Evolutionary conservation across 2,797 vertebrate genomes (phyloP).

Genomic region (Gallinago solitaria): DNA sequence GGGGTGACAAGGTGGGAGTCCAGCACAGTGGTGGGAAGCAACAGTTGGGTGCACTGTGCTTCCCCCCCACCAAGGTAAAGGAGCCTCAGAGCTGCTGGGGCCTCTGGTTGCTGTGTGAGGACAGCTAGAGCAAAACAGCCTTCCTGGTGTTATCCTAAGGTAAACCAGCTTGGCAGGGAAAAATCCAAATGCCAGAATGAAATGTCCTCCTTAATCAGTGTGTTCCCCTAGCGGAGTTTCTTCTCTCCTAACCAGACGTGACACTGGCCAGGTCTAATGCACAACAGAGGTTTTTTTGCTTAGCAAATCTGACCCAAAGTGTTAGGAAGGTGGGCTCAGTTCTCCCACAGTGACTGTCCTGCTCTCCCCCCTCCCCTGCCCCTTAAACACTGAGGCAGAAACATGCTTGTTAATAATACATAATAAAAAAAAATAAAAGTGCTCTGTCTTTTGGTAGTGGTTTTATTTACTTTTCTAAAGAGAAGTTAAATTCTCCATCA

Average conservation of each 20-base stretch:
- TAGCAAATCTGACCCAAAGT: background rate
- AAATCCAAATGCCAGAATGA: background rate
- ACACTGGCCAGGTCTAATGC: background rate
- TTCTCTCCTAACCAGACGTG: background rate
- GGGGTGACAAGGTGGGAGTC: background rate
- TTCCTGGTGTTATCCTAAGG: background rate
- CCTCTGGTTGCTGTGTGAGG: background rate
- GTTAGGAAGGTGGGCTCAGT: background rate
- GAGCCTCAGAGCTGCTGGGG: background rate
- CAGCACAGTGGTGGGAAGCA: background rate
- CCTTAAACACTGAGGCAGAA: background rate
- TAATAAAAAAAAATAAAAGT: background rate
- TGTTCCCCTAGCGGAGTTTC: background rate
- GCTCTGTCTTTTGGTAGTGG: background rate
- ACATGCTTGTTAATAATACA: background rate
- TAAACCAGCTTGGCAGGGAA: background rate
- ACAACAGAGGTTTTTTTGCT: background rate
- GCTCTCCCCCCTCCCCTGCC: background rate
- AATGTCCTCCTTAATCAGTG: background rate
- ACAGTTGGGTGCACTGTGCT: background rate
- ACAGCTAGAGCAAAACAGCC: background rate
- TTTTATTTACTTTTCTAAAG: slow-evolving; percentile 39
- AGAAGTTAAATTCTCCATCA: slow-evolving; percentile 1
- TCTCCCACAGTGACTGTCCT: background rate
- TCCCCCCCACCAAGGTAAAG: background rate